Conservation (phyloP, 1,140 invertebrate genomes). For the Cyclina sinensis region DNA sequence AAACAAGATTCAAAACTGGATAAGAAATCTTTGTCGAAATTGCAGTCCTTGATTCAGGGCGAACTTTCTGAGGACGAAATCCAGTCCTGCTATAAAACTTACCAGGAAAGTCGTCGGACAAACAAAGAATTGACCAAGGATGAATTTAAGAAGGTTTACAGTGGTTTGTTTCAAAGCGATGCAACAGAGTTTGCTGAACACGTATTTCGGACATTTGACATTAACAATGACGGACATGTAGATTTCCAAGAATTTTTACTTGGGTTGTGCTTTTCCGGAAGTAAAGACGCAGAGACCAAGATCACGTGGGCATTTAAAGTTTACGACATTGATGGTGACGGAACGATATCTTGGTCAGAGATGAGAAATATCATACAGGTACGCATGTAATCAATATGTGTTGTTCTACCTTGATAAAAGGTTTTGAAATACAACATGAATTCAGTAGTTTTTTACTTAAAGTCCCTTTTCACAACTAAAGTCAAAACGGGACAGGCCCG, state of each 20-base stretch:
- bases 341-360: slow-evolving; percentile 91
- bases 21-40: slow-evolving; percentile 48
- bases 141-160: slow-evolving; percentile 72
- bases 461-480: no score
- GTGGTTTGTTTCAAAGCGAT: slow-evolving; percentile 70
- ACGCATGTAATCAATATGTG: no score
- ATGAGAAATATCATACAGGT: slow-evolving; percentile 76
- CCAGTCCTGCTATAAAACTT: slow-evolving; percentile 48
- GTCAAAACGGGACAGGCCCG: no score
- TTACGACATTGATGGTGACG: slow-evolving; percentile 95
- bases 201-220: slow-evolving; percentile 77
- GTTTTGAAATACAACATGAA: no score
- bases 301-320: slow-evolving; percentile 96
- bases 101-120: slow-evolving; percentile 22
- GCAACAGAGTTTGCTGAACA: slow-evolving; percentile 70
- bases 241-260: slow-evolving; percentile 78
- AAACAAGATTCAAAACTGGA: slow-evolving; percentile 20
- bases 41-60: slow-evolving; percentile 42
- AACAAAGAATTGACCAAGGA: slow-evolving; percentile 49
- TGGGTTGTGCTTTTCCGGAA: slow-evolving; percentile 75
- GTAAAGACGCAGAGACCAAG: slow-evolving; percentile 95
- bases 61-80: slow-evolving; percentile 63
- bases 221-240: slow-evolving; percentile 73
- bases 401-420: no score
- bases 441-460: no score